Evolutionary conservation across 2,888 invertebrate species (phyloP), one percentile per base, ranked within the genome.

Genomic region (Xestoiulus laeticollis): DNA sequence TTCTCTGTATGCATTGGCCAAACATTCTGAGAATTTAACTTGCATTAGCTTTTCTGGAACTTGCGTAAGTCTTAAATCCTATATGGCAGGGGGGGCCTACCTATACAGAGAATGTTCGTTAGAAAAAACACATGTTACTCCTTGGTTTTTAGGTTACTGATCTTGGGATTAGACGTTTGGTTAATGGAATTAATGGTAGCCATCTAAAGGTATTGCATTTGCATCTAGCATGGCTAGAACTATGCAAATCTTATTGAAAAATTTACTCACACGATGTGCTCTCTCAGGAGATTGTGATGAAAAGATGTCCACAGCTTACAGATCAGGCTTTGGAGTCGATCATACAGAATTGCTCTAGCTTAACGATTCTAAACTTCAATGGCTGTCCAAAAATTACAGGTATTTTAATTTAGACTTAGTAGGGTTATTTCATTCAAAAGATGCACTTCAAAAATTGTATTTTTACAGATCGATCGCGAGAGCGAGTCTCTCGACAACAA

Each of bases 381-480:
- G 68, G 68, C 10, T 68, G 68, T 59, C 59, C 59, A 0, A 19
- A 59, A 59, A 59, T 59, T n/a, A 59, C 59, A 59, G 59, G 59
- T 59, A 59, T 0, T 16, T 48, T 48, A 48, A 48, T 48, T 48
- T 48, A 48, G 6, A 48, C 10, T 16, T 0, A 48, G 48, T 48
- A n/a, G n/a, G n/a, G n/a, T n/a, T n/a, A n/a, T n/a, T n/a, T n/a
- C n/a, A n/a, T n/a, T n/a, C 48, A 38, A 38, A 38, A 8, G 38
- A 48, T 16, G 19, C 10, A 48, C 0, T 48, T 48, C 48, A 12
- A 12, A 48, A 48, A 48, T 48, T 48, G 48, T 48, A 48, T 14
- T 59, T 59, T 59, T 59, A n/a, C 59, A 59, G 59, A 59, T 59
- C 59, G n/a, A 19, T 59, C 59, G 19, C 59, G 59, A n/a, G 59